Evolutionary conservation across 92 coral and sea anemone genomes (phyloP).

Genomic region (Virgularia gustaviana): DNA sequence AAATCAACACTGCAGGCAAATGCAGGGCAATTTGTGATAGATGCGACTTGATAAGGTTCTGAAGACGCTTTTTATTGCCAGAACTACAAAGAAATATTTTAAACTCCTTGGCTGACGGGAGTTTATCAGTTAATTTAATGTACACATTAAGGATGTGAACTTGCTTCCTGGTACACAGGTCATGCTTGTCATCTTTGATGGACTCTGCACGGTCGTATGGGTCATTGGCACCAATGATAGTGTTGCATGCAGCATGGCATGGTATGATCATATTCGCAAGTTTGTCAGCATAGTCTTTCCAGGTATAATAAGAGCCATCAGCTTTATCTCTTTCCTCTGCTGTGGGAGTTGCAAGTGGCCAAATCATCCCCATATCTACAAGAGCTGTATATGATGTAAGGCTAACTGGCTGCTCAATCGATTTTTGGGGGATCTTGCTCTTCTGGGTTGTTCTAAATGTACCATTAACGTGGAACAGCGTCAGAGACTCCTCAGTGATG

Average conservation of each 20-base stretch:
- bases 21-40: constrained; percentile 7
- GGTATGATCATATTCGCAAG: not conserved
- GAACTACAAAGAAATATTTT: constrained; percentile 5
- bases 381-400: constrained; percentile 7
- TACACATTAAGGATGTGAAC: constrained; percentile 6
- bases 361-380: constrained; percentile 14
- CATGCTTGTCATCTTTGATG: constrained; percentile 22
- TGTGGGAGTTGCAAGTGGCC: constrained; percentile 20
- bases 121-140: constrained; percentile 5
- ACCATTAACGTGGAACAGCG: constrained; percentile 3
- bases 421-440: constrained; percentile 15
- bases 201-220: constrained; percentile 3
- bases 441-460: constrained; percentile 14
- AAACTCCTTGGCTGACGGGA: constrained; percentile 7
- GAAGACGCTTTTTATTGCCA: constrained; percentile 5
- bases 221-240: constrained; percentile 1
- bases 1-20: not conserved
- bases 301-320: constrained; percentile 2
- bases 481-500: constrained; percentile 6
- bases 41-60: constrained; percentile 1
- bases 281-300: constrained; percentile 13
- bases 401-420: not conserved
- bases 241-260: not conserved
- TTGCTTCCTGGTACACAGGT: not conserved
- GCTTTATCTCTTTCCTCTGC: not conserved